Percentiles rank a stretch among this genome's conserved stretches.
These are phyloP conservation scores for Misgurnus anguillicaudatus DNA, from an alignment of 2,113 vertebrate genomes.

Conservation along the genomic window DNA sequence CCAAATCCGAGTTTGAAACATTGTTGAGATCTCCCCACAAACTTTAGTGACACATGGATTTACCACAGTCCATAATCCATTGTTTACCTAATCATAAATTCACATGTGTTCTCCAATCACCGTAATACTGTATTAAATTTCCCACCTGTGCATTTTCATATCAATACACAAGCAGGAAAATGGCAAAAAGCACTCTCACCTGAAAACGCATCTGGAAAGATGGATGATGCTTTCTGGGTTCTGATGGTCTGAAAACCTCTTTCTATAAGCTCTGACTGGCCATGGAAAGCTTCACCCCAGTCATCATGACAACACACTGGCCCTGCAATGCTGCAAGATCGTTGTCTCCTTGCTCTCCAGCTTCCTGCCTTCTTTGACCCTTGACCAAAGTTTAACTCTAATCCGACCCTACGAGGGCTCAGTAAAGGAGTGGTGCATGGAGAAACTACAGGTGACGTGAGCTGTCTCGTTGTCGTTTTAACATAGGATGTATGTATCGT, in stretches of 20 bases:
- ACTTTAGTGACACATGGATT: no score
- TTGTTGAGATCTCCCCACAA: no score
- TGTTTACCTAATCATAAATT: no score
- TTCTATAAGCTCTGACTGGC: constrained; percentile 63
- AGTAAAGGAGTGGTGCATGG: constrained; percentile 79
- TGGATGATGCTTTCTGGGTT: constrained; percentile 67
- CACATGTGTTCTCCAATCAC: no score
- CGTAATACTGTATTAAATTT: no score
- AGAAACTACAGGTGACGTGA: constrained; percentile 84
- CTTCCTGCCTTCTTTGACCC: constrained; percentile 57
- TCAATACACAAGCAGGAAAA: not conserved
- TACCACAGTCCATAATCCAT: no score
- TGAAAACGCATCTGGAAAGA: constrained; percentile 89
- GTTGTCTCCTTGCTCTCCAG: constrained; percentile 70
- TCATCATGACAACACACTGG: constrained; percentile 78
- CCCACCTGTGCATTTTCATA: not conserved
- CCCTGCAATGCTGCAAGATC: constrained; percentile 78
- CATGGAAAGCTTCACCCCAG: constrained; percentile 78
- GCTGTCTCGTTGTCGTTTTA: constrained; percentile 94
- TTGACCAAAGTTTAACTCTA: constrained; percentile 16
- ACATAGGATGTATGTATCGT: constrained; percentile 88
- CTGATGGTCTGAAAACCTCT: constrained; percentile 68
- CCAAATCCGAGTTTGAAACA: no score
- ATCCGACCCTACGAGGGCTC: constrained; percentile 78
- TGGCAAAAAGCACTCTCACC: constrained; percentile 73